These are phyloP conservation scores for Odocoileus hemionus DNA, from an alignment of 2,113 vertebrate genomes.

Conservation along the genomic window DNA sequence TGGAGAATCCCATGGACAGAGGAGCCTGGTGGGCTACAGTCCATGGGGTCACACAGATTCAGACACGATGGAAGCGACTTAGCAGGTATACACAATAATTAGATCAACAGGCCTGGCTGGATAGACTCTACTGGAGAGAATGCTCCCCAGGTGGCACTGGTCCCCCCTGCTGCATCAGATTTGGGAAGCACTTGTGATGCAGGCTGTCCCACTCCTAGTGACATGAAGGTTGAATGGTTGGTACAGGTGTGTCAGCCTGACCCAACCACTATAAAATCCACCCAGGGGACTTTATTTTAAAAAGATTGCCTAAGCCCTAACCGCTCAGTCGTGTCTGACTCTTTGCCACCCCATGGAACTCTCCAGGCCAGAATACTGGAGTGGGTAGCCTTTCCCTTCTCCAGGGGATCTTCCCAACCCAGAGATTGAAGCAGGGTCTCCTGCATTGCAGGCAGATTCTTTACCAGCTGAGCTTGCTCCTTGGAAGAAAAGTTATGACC, in stretches of 20 bases:
- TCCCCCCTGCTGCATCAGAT: too few relatives aligned
- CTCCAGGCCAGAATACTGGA: neutral
- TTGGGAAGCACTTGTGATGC: neutral
- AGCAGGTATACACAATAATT: neutral
- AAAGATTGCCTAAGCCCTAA: neutral
- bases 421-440: neutral
- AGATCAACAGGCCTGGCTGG: neutral
- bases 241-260: neutral
- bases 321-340: neutral
- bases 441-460: accelerated
- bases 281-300: neutral
- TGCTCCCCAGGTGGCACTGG: neutral
- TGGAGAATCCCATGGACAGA: neutral
- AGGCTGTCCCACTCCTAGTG: neutral
- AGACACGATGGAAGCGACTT: accelerated
- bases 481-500: neutral
- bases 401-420: neutral
- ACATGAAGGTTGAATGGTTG: neutral
- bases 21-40: neutral
- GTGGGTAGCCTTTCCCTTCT: neutral
- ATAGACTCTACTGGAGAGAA: neutral
- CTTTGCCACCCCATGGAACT: neutral
- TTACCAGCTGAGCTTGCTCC: neutral
- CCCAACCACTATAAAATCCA: neutral
- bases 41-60: neutral